Base-by-base conservation (phyloP, 2,113 vertebrate species). In the Oryzias melastigma region DNA sequence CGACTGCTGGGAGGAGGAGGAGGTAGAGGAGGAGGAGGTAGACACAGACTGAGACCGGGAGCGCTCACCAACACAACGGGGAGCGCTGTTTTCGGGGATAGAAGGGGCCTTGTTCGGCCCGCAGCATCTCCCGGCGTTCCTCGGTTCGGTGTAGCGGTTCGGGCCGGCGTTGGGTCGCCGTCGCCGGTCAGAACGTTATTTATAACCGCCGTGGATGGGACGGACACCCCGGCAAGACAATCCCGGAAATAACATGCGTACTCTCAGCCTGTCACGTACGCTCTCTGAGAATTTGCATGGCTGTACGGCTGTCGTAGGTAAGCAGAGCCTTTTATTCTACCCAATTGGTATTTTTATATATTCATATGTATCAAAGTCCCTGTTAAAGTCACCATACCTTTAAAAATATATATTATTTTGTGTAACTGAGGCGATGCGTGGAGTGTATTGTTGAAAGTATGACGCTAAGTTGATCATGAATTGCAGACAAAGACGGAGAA, bases 211-310 rank as follows among this genome's bases (percentile, higher is more conserved):
- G 4, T 20, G 65, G 72, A 75, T 60, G 75, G 71, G 52, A 62
- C 61, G 58, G 53, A n/a, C 73, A 59, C 63, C 62, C 62, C 63
- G 46, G 63, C 71, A 51, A 76, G 77, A 86, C 76, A 58, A 78
- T 81, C 85, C 85, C 88, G 88, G 90, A 91, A 89, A 87, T 84
- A 85, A 73, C 80, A 78, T 66, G 84, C 76, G 77, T 87, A 87
- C 85, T 65, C 80, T 76, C 81, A 65, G 83, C 78, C 74, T 68
- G 84, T 90, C 90, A 88, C 87, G 87, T 90, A 89, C 77, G 77
- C 85, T 85, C 83, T 8, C 72, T 7, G 73, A 58, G 74, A 80
- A 80, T 84, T 72, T 83, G 65, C 81, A 51, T 72, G n/a, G 59
- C 73, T 68, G 79, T 57, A n/a, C 19, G 65, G 65, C 79, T 73